Percentiles rank a stretch among this genome's conserved stretches.
phyloP scores from a whole-genome alignment of 2,888 invertebrate species.

The Aethes cnicana region DNA sequence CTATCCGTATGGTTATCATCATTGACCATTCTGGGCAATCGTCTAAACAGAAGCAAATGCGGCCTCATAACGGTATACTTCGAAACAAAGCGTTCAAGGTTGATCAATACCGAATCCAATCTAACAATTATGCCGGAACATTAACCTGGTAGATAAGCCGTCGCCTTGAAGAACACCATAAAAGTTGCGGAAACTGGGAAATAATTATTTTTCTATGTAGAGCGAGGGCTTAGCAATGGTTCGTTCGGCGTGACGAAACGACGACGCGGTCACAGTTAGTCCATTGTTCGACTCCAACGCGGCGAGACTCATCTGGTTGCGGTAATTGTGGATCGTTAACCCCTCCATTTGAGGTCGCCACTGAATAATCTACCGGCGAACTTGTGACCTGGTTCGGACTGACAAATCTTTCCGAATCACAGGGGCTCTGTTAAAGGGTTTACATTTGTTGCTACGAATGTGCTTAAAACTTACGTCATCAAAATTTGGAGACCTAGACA shows the following conservation, averaged over 20 bases:
- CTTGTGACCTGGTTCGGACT: conserved; percentile 45
- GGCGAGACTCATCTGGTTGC: conserved; percentile 48
- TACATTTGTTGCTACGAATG: too few species aligned
- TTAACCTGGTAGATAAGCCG: conserved; percentile 44
- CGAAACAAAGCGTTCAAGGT: conserved; percentile 32
- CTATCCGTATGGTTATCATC: too few species aligned
- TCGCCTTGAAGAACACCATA: conserved; percentile 38
- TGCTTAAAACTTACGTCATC: too few species aligned
- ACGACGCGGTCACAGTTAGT: conserved; percentile 50
- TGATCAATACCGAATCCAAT: conserved; percentile 50
- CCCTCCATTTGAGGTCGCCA: conserved; percentile 44
- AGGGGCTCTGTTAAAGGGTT: not conserved
- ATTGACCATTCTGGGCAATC: too few species aligned
- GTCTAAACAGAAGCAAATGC: too few species aligned
- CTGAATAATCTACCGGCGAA: conserved; percentile 39
- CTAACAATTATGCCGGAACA: conserved; percentile 45
- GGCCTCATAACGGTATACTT: not conserved
- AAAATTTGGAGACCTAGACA: too few species aligned
- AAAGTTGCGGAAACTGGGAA: conserved; percentile 38
- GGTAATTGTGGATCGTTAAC: conserved; percentile 61
- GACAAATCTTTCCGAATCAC: conserved; percentile 15
- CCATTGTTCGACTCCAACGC: conserved; percentile 54
- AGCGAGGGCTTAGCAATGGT: conserved; percentile 31
- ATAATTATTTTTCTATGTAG: conserved; percentile 30
- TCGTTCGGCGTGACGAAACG: conserved; percentile 31